Evolutionary conservation across 2,113 vertebrate species (phyloP), one percentile per base, ranked within the genome.

Genomic region (Phylloscopus whistleri): DNA sequence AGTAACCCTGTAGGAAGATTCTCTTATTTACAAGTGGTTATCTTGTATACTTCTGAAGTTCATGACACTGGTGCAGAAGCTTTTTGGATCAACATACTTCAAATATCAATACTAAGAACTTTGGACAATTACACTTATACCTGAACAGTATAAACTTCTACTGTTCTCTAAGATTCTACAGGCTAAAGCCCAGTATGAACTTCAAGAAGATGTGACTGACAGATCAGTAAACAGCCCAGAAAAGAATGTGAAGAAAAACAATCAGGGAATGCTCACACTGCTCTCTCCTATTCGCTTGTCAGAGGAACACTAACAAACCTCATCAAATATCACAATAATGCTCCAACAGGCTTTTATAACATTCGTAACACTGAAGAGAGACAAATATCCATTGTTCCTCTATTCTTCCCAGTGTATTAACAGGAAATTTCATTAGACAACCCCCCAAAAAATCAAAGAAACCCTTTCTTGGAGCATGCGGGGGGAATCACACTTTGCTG

Each of bases 401-500:
- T 58, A 7, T 35, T 48, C 46, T 89, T 67, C 30, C 35, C 11
- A 37, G 9, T 17, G 6, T 31, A 62, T 49, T 78, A 90, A 63
- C 2, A 41, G 13, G 6, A 67, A 87, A 51, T 22, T n/a, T 2
- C 7, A 53, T 30, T 37, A 67, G 75, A 89, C 9, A 44, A 9
- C 2, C 11, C 2, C 11, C 1, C 5, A 10, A 48, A 76, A 63
- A 33, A 18, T 41, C 5, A 51, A 23, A 87, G 5, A 67, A 59
- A 66, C 3, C 2, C 8, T 59, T 52, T 10, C 17, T 17, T 39
- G 11, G 19, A 14, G 13, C 0, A 0, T 28, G 37, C 0, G 1
- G 7, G 20, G 18, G 2, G 1, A 52, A 46, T 19, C 6, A 31
- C 4, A 12, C 28, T 67, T 88, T 55, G 66, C 35, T 33, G 22